Conservation (phyloP, 2,888 invertebrate genomes). For the Drosophila merina region DNA sequence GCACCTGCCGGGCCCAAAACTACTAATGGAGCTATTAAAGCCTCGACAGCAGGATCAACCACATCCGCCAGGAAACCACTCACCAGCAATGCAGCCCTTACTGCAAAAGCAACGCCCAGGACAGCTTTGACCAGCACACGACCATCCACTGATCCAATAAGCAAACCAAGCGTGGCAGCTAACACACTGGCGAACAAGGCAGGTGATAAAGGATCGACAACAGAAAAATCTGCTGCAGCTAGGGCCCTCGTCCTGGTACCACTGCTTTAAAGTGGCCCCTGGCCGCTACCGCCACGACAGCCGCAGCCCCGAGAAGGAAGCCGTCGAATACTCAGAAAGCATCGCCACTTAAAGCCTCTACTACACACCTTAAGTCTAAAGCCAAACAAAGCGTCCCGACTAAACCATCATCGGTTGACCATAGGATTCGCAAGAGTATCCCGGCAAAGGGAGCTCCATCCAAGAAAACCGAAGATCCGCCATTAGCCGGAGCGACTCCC, state of each 20-base stretch:
- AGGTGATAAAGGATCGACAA: constrained; percentile 45
- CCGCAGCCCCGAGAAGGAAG: constrained; percentile 63
- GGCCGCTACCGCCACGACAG: constrained; percentile 20
- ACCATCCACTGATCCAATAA: constrained; percentile 59
- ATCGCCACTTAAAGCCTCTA: constrained; percentile 41
- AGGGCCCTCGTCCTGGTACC: constrained; percentile 4
- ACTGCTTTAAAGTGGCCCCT: constrained; percentile 57
- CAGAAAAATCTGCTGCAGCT: constrained; percentile 4
- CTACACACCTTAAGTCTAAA: constrained; percentile 67
- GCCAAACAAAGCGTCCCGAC: constrained; percentile 62
- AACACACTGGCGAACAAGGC: constrained; percentile 45
- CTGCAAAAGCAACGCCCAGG: constrained; percentile 52
- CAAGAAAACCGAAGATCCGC: constrained; percentile 6
- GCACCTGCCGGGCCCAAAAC: constrained; percentile 57
- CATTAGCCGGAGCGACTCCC: constrained; percentile 21
- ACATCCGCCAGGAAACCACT: constrained; percentile 57
- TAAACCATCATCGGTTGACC: constrained; percentile 55
- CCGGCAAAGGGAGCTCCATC: constrained; percentile 38
- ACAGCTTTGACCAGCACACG: constrained; percentile 44
- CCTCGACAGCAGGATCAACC: constrained; percentile 50
- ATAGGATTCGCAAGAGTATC: constrained; percentile 47
- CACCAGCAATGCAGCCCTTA: constrained; percentile 44
- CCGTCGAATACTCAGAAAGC: constrained; percentile 24
- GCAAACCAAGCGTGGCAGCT: constrained; percentile 30
- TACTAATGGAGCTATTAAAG: constrained; percentile 17